Conservation (phyloP, 2,888 invertebrate species). For the Branchellion lobata region DNA sequence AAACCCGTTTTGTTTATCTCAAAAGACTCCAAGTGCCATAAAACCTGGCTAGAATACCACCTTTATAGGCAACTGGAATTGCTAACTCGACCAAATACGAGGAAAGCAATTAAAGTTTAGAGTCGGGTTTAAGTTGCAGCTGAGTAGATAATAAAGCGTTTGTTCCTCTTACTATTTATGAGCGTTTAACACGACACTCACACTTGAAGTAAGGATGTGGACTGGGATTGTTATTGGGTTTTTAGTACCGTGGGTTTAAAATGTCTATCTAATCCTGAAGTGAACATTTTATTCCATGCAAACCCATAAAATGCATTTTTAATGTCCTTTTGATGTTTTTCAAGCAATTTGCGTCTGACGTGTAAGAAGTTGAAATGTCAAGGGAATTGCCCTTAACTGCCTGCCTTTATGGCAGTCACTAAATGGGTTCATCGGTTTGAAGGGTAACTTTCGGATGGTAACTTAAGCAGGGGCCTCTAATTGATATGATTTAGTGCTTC, state of each 20-base stretch:
- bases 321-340: not conserved
- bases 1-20: constrained; percentile 6
- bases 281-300: not conserved
- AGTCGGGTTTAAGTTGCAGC: constrained; percentile 10
- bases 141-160: constrained; percentile 18
- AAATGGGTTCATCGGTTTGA: not conserved
- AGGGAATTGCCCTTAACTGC: not conserved
- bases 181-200: not conserved
- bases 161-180: constrained; percentile 17
- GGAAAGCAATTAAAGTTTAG: constrained; percentile 4
- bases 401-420: not conserved
- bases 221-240: not conserved
- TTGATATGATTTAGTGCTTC: not conserved
- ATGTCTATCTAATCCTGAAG: not conserved
- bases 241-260: not conserved
- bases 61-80: not conserved
- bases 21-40: constrained; percentile 4
- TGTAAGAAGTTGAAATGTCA: constrained; percentile 19
- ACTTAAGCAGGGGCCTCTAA: not conserved
- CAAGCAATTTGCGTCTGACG: constrained; percentile 8
- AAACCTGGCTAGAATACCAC: not conserved
- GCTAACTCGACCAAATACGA: not conserved
- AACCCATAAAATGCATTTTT: constrained; percentile 9
- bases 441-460: not conserved
- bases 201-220: constrained; percentile 12